A percentile compares a stretch with the other conserved stretches of the same genome.
Evolutionary conservation across 30 jellyfish, hydroid and myxozoan genomes (phyloP).

Genomic region (Chironex yamaguchii): DNA sequence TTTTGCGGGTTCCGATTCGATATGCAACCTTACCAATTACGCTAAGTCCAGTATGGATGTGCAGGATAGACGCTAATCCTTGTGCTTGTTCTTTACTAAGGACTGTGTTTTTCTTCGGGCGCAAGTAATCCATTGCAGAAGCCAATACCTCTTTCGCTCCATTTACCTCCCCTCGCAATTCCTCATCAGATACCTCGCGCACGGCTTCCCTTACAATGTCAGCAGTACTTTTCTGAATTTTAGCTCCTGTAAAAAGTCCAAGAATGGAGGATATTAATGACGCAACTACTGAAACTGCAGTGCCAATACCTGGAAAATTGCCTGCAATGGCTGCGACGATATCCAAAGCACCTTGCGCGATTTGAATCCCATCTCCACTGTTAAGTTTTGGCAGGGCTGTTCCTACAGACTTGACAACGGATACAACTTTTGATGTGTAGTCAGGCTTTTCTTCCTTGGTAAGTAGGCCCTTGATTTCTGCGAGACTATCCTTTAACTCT

Average conservation of each 20-base stretch:
- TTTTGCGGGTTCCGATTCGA: too few relatives aligned
- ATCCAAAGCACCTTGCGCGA: constrained; percentile 10
- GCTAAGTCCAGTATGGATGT: constrained; percentile 17
- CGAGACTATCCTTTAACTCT: too few relatives aligned
- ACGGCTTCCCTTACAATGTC: not conserved
- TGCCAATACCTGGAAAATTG: constrained; percentile 13
- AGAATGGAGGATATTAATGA: constrained; percentile 3
- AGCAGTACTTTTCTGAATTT: not conserved
- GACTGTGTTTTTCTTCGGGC: not conserved
- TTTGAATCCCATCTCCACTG: too few relatives aligned
- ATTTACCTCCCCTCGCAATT: not conserved
- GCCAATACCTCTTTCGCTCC: not conserved
- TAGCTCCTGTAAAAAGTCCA: constrained; percentile 18
- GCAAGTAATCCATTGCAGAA: not conserved
- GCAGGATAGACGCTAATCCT: not conserved
- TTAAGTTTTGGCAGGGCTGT: too few relatives aligned
- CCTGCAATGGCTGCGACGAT: constrained; percentile 24
- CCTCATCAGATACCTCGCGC: constrained; percentile 9
- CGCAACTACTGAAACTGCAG: not conserved
- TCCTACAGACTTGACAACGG: too few relatives aligned
- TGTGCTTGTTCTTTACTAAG: not conserved
- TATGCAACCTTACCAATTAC: too few relatives aligned
- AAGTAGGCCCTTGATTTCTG: too few relatives aligned
- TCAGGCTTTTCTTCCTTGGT: too few relatives aligned
- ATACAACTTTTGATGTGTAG: too few relatives aligned